Conservation (phyloP, 2,113 vertebrate species). For the Cyanocitta stelleri region DNA sequence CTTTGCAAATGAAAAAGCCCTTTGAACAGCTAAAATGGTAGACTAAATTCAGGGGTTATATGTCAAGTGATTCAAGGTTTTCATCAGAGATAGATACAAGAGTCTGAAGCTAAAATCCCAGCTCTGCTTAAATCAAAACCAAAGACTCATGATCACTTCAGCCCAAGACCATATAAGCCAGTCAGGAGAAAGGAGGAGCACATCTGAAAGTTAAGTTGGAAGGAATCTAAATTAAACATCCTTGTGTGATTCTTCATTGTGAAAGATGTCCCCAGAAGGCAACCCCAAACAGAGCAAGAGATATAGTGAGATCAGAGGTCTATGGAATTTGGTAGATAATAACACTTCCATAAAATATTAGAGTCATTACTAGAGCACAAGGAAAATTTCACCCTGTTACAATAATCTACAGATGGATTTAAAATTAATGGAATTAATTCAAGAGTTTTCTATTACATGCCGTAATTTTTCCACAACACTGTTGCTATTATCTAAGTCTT, state of each 20-base stretch:
- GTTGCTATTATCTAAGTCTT: not conserved
- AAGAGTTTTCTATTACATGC: not conserved
- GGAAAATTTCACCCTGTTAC: not conserved
- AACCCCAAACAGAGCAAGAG: not conserved
- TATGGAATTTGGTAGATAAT: not conserved
- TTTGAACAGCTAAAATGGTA: not conserved
- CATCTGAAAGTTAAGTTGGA: not conserved
- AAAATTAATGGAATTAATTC: not conserved
- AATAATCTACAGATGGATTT: not conserved
- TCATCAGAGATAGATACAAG: not conserved
- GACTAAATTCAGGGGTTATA: not conserved
- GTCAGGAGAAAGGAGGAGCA: not conserved
- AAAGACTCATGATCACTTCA: not conserved
- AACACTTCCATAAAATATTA: not conserved
- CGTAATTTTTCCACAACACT: not conserved
- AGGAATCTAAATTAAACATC: not conserved
- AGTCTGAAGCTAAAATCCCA: not conserved
- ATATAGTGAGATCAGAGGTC: not conserved
- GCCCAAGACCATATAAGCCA: not conserved
- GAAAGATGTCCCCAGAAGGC: not conserved
- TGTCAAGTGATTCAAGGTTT: not conserved
- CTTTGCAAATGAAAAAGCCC: not conserved
- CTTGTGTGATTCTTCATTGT: not conserved
- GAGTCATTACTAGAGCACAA: not conserved
- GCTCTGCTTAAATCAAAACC: not conserved